Evolutionary conservation across 2,888 invertebrate species (phyloP), one percentile per base, ranked within the genome.

Genomic region (Hydrotaea cyrtoneurina): DNA sequence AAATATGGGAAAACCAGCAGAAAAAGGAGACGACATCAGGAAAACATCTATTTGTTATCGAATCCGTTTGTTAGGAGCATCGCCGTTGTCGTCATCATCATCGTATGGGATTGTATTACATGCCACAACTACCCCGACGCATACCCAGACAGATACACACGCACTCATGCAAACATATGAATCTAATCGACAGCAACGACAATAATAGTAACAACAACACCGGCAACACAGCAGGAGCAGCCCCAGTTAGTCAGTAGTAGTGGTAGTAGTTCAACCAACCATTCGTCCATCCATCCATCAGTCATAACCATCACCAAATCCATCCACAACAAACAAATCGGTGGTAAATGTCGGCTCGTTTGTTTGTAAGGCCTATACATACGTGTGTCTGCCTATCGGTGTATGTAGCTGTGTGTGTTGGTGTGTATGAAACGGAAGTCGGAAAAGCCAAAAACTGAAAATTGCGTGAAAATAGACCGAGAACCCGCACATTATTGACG

Each of bases 51-150:
- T 72, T 78, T 71, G 71, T 26, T 39, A 64, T 62, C 53, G 72
- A 59, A 72, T 78, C 72, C 72, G 62, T 72, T 78, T 78, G 15
- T 13, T 62, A 53, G 15, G 15, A 71, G 46, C 50, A 78, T 62
- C 36, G 36, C 71, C 62, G 36, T 50, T 59, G 39, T 31, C 43
- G 21, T 15, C 13, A 23, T 23, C 15, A 15, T 10, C 11, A 46
- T 21, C 43, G 13, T 69, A 46, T 69, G 46, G 17, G 21, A 69
- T 69, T 69, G 17, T 46, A 69, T 69, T 69, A 46, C 69, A 46
- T 15, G 13, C 69, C 66, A 64, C 2, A 43, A 39, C 66, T 21
- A 1, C 66, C 66, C 36, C 64, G 0, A n/a, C 31, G 23, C 17
- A 62, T 17, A 55, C 11, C 53, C 17, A 55, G 31, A 23, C 19